Conservation (phyloP, 2,113 vertebrate species). For the Cinclus cinclus region DNA sequence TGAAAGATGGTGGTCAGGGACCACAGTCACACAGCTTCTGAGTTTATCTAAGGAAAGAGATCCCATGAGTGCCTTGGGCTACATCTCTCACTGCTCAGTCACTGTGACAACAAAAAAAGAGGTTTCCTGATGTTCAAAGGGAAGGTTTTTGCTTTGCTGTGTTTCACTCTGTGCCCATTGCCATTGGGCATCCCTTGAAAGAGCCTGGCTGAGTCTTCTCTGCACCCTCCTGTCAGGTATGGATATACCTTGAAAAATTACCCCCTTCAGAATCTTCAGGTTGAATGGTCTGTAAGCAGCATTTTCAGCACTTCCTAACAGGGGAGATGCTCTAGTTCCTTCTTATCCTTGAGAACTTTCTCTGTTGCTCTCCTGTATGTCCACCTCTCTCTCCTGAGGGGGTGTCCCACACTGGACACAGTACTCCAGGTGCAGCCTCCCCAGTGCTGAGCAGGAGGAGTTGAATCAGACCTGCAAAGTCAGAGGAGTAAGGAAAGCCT, state of each 20-base stretch:
- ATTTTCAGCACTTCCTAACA: neutral
- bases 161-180: neutral
- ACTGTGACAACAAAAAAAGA: neutral
- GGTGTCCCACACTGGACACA: neutral
- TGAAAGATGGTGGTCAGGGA: neutral
- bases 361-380: accelerated
- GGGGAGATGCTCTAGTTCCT: neutral
- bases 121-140: neutral
- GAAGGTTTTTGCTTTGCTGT: neutral
- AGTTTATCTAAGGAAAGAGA: neutral
- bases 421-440: neutral
- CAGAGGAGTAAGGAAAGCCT: neutral
- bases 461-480: neutral
- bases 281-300: neutral
- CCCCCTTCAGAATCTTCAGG: neutral
- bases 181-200: neutral
- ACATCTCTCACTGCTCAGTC: neutral
- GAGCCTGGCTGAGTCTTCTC: neutral
- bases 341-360: neutral
- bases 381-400: no score
- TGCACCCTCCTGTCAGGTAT: neutral
- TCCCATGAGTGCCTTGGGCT: neutral
- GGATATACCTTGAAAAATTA: neutral
- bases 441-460: neutral
- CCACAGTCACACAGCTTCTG: neutral